A percentile compares a stretch with the other conserved stretches of the same genome.
Conservation (phyloP, 2,888 invertebrate species). For the Mechanitis messenoides region DNA sequence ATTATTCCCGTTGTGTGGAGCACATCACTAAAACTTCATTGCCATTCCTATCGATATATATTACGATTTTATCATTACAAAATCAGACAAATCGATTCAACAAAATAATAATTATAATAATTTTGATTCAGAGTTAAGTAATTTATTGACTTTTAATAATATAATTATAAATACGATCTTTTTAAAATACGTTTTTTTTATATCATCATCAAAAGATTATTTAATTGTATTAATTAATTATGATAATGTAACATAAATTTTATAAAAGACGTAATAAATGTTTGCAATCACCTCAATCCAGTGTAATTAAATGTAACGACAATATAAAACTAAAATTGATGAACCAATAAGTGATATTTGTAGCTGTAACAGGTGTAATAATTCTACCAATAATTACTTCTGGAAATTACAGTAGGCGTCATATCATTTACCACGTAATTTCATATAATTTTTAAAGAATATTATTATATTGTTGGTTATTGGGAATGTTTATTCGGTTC, state of each 20-base stretch:
- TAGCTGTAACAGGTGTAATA: conserved; percentile 19
- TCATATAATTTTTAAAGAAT: too few species aligned
- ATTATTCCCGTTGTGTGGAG: conserved; percentile 47
- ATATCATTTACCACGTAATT: neutral
- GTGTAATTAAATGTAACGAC: conserved; percentile 20
- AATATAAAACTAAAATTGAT: conserved; percentile 23
- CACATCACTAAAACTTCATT: conserved; percentile 51
- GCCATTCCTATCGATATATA: conserved; percentile 34
- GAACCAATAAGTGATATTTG: conserved; percentile 27
- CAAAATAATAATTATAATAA: too few species aligned
- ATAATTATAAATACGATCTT: too few species aligned
- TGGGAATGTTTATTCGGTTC: too few species aligned
- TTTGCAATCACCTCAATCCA: conserved; percentile 20
- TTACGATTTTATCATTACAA: conserved; percentile 12
- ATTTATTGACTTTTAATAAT: too few species aligned
- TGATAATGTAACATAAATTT: neutral
- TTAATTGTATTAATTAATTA: neutral
- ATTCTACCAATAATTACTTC: conserved; percentile 24
- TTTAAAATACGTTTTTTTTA: too few species aligned
- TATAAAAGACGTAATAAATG: conserved; percentile 15
- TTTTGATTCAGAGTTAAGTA: too few species aligned
- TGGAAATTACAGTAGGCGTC: conserved; percentile 21
- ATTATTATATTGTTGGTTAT: too few species aligned
- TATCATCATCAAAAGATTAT: too few species aligned
- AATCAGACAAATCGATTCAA: neutral